Conservation (phyloP, 1,140 invertebrate species). For the Drosophila guanche region DNA sequence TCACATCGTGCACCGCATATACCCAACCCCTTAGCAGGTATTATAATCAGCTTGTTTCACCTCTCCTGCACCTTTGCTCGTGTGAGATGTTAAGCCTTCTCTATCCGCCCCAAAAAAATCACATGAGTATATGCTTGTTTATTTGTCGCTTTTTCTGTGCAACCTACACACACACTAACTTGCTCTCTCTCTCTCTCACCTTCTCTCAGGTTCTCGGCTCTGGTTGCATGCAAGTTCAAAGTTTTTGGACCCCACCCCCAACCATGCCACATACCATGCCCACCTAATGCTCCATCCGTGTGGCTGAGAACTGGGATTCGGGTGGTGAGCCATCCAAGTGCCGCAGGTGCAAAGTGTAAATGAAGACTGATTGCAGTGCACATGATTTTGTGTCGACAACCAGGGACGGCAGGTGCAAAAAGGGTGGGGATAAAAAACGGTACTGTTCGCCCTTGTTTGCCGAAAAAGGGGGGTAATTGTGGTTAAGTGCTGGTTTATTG, state of each 20-base stretch:
- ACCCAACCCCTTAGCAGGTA: slow-evolving; percentile 2
- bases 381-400: slow-evolving; percentile 60
- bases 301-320: slow-evolving; percentile 41
- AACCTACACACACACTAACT: not conserved
- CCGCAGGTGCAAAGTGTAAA: slow-evolving; percentile 81
- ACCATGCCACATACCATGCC: not conserved
- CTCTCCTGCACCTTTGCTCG: slow-evolving; percentile 1
- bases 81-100: too few relatives aligned
- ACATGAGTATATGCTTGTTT: slow-evolving; percentile 25
- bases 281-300: slow-evolving; percentile 49
- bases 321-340: slow-evolving; percentile 46
- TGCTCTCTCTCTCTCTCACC: slow-evolving; percentile 8
- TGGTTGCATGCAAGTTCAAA: slow-evolving; percentile 70
- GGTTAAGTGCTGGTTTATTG: slow-evolving; percentile 81
- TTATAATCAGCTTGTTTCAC: slow-evolving; percentile 56
- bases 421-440: slow-evolving; percentile 57
- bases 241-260: slow-evolving; percentile 51
- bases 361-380: slow-evolving; percentile 79
- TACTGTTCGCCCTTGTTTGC: slow-evolving; percentile 62
- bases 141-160: slow-evolving; percentile 30
- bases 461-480: slow-evolving; percentile 78
- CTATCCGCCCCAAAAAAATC: not conserved
- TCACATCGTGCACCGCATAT: too few relatives aligned
- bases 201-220: slow-evolving; percentile 1
- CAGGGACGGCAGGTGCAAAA: not conserved